Evolutionary conservation across 2,888 invertebrate genomes (phyloP).

Genomic region (Ormyrus pomaceus): DNA sequence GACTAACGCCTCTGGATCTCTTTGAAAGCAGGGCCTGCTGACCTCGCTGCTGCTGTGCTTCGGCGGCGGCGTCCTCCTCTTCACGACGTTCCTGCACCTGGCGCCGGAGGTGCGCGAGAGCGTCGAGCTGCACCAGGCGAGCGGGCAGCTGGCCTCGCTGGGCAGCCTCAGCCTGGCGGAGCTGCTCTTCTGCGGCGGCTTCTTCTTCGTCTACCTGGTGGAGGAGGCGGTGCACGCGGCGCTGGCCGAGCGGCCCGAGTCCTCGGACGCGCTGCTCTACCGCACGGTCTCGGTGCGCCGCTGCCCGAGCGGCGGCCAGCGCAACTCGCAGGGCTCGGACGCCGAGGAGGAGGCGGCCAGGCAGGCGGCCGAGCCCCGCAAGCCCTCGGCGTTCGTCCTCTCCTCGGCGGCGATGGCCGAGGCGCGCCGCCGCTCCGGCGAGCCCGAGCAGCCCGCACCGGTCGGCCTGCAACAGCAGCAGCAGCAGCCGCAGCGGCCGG

Average conservation of each 20-base stretch:
- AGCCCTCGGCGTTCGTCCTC: slow-evolving; percentile 65
- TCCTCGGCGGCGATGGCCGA: slow-evolving; percentile 54
- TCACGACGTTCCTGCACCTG: slow-evolving; percentile 81
- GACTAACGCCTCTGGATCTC: neutral
- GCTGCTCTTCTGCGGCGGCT: slow-evolving; percentile 80
- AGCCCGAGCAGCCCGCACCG: neutral
- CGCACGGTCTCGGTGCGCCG: slow-evolving; percentile 78
- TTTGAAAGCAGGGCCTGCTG: slow-evolving; percentile 74
- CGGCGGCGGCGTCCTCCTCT: slow-evolving; percentile 82
- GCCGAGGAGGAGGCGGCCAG: slow-evolving; percentile 51
- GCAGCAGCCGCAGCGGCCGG: neutral
- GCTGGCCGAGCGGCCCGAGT: slow-evolving; percentile 74
- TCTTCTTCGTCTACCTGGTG: slow-evolving; percentile 81
- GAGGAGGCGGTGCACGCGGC: slow-evolving; percentile 80
- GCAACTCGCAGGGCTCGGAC: slow-evolving; percentile 40
- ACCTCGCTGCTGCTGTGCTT: slow-evolving; percentile 80
- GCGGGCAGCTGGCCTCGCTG: slow-evolving; percentile 74
- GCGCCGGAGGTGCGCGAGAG: slow-evolving; percentile 82
- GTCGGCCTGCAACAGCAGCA: neutral
- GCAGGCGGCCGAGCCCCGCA: slow-evolving; percentile 47
- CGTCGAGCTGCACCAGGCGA: slow-evolving; percentile 76
- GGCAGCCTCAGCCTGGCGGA: slow-evolving; percentile 77
- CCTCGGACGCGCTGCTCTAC: slow-evolving; percentile 76
- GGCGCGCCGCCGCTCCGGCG: slow-evolving; percentile 33
- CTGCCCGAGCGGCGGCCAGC: slow-evolving; percentile 61